Base-by-base conservation (phyloP, 1,140 invertebrate species). In the Conopomorpha cramerella region DNA sequence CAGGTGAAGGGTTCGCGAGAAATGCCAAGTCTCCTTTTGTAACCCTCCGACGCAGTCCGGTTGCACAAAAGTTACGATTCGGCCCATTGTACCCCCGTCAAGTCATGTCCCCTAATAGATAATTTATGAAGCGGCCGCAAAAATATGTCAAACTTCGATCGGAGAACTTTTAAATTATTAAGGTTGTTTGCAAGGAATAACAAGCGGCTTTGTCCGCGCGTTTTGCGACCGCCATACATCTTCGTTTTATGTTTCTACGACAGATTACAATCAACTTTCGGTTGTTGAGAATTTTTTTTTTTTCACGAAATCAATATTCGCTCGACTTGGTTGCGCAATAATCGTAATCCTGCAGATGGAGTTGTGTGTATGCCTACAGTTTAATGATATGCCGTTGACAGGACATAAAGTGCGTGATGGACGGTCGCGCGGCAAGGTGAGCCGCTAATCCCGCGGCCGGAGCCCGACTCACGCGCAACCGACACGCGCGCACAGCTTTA, bases 21-120 rank as follows among this genome's bases (percentile, higher is more conserved):
- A n/a, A 26, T 42, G 51, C 51, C n/a, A n/a, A 23, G 19, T 39
- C 46, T 49, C 40, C 47, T 48, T 54, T 62, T 66, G 59, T 61
- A 42, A 37, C 39, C 35, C 49, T 48, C 43, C 45, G 48, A 45
- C 52, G 45, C 47, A 41, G 42, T 49, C 41, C 45, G 54, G 55
- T 74, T 71, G 70, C 67, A 74, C 66, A 71, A 70, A 72, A 71
- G 55, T 70, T 52, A 52, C 54, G 64, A 45, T 61, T 57, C 52
- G 51, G n/a, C 47, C 54, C 43, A 60, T 74, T 74, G 66, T 74
- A 51, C 33, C 40, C 31, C 62, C 52, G 70, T 74, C 70, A 70
- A 62, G 56, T 56, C 58, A 67, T 62, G 55, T 71, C 55, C 34
- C 34, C 63, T 67, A 67, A 74, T 74, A 74, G 64, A 67, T 74